Conservation (phyloP, 2,797 vertebrate species). For the Triplophysa yarkandensis region DNA sequence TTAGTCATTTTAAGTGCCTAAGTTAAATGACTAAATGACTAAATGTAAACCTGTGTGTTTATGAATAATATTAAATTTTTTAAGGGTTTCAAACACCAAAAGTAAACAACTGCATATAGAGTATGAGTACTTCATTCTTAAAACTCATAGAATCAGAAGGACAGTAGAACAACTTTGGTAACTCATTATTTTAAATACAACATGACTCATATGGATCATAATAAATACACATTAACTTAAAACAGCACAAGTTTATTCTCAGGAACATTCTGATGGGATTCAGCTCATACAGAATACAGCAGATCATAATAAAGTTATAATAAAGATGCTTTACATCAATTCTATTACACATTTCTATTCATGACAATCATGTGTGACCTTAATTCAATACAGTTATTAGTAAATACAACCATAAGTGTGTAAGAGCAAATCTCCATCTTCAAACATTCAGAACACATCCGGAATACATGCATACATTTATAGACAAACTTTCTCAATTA, state of each 20-base stretch:
- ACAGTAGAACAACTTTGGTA: background rate
- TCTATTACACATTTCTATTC: too few species aligned
- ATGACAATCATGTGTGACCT: background rate
- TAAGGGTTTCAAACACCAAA: background rate
- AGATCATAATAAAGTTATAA: background rate
- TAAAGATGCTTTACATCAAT: background rate
- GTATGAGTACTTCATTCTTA: background rate
- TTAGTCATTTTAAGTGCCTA: too few species aligned
- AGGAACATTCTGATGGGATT: background rate
- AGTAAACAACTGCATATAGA: too few species aligned
- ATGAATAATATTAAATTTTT: too few species aligned
- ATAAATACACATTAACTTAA: too few species aligned
- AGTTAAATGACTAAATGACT: too few species aligned
- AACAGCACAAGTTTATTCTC: background rate
- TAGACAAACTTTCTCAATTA: background rate
- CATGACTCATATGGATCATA: too few species aligned
- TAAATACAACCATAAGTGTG: background rate
- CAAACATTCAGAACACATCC: background rate
- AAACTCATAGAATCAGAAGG: background rate
- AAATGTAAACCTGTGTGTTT: too few species aligned
- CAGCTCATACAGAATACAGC: background rate
- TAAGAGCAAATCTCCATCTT: background rate
- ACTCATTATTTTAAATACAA: background rate
- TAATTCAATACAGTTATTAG: background rate
- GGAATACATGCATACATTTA: background rate